Percentiles rank a stretch among this genome's conserved stretches.
These are phyloP conservation scores for Myiotriccus ornatus DNA, from an alignment of 2,797 vertebrate genomes.

Conservation along the genomic window DNA sequence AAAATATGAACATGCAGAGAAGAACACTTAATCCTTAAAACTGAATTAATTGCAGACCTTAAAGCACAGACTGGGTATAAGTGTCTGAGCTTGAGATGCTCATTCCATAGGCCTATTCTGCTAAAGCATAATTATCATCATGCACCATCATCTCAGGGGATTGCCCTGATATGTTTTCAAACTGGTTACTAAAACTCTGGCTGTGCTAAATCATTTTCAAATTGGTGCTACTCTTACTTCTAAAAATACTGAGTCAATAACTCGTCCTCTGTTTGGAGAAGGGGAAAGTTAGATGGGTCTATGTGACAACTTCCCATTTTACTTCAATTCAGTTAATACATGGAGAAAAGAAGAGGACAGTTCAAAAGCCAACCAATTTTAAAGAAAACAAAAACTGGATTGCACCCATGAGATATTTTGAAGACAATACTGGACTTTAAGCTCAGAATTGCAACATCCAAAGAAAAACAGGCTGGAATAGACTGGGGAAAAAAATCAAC, in stretches of 20 bases:
- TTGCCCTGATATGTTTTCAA: background rate
- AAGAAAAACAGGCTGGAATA: background rate
- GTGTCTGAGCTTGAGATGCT: background rate
- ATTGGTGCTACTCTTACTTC: background rate
- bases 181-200: background rate
- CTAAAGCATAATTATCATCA: background rate
- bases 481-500: background rate
- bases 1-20: background rate
- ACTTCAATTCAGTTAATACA: background rate
- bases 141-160: background rate
- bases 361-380: background rate
- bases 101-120: background rate
- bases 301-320: background rate
- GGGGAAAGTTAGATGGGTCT: background rate
- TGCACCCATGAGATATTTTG: background rate
- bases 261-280: background rate
- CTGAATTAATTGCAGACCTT: background rate
- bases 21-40: background rate
- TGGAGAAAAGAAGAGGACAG: background rate
- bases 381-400: constrained; percentile 31
- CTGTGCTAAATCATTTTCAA: background rate
- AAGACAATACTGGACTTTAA: background rate
- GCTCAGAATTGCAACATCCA: background rate
- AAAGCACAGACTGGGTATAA: background rate
- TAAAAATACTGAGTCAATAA: background rate